Percentiles rank a stretch among this genome's conserved stretches.
phyloP scores from a whole-genome alignment of 1,140 invertebrate species.

The Helicoverpa armigera region DNA sequence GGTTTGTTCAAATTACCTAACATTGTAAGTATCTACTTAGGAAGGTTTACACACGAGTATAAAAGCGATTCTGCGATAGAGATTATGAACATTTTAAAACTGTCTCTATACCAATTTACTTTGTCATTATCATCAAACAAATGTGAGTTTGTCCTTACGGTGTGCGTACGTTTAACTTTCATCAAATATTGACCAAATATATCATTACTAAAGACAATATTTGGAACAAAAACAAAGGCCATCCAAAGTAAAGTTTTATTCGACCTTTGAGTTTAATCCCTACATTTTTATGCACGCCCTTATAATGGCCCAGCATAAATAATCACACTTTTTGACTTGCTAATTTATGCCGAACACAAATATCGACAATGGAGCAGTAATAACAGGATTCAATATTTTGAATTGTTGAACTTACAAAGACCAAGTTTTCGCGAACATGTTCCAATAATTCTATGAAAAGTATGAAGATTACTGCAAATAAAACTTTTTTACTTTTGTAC shows the following conservation, averaged over 20 bases:
- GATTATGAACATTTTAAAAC: no score
- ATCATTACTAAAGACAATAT: no score
- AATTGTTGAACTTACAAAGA: constrained; percentile 24
- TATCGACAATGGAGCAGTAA: constrained; percentile 19
- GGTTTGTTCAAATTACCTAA: neutral
- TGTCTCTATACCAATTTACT: no score
- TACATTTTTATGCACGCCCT: constrained; percentile 37
- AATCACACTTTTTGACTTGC: constrained; percentile 42
- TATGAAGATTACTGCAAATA: constrained; percentile 22
- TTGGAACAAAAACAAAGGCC: no score
- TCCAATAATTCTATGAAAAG: constrained; percentile 31
- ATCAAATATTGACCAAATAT: no score
- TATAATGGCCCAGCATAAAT: constrained; percentile 28
- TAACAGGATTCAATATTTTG: constrained; percentile 40
- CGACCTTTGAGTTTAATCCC: constrained; percentile 34
- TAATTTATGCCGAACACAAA: constrained; percentile 42
- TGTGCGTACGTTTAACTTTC: no score
- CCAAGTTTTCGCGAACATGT: constrained; percentile 4
- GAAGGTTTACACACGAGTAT: no score
- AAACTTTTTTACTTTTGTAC: neutral
- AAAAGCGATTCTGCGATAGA: no score
- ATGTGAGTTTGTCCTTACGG: no score
- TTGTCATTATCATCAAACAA: no score
- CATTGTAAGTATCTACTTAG: no score
- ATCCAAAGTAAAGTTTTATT: constrained; percentile 16